phyloP scores from a whole-genome alignment of 2,797 vertebrate genomes.

The Rhincodon typus region DNA sequence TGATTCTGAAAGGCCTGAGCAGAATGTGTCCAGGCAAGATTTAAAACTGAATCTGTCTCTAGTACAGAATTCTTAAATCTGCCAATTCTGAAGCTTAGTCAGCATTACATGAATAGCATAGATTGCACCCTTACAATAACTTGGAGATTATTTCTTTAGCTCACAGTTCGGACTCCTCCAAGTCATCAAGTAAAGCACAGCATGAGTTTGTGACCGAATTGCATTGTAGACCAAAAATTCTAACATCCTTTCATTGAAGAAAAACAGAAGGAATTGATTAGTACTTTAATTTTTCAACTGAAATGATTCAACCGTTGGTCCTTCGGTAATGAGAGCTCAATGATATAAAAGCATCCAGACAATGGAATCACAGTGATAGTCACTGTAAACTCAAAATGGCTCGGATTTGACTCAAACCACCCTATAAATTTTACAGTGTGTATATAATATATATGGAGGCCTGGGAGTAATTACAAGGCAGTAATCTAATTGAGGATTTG shows the following conservation, averaged over 20 bases:
- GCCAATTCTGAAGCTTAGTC: neutral
- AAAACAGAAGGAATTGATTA: neutral
- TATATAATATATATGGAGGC: neutral
- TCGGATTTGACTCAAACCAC: conserved; percentile 4
- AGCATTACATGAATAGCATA: neutral
- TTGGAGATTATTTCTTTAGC: neutral
- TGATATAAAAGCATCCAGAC: neutral
- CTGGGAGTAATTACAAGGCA: conserved; percentile 31
- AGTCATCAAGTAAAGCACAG: neutral
- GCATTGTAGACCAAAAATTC: neutral
- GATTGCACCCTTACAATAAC: neutral
- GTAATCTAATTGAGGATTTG: conserved; percentile 30
- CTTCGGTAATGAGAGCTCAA: neutral
- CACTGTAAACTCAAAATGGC: conserved; percentile 18
- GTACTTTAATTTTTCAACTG: neutral
- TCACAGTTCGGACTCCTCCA: neutral
- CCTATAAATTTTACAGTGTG: conserved; percentile 12
- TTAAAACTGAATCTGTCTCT: neutral
- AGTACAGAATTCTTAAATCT: neutral
- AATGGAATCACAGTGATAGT: neutral
- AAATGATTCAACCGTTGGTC: neutral
- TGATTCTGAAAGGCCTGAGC: neutral
- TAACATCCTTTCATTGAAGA: neutral
- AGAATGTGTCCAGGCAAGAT: neutral
- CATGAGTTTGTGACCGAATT: neutral